Evolutionary conservation across 2,113 vertebrate species (phyloP).

Genomic region (Dascyllus trimaculatus): DNA sequence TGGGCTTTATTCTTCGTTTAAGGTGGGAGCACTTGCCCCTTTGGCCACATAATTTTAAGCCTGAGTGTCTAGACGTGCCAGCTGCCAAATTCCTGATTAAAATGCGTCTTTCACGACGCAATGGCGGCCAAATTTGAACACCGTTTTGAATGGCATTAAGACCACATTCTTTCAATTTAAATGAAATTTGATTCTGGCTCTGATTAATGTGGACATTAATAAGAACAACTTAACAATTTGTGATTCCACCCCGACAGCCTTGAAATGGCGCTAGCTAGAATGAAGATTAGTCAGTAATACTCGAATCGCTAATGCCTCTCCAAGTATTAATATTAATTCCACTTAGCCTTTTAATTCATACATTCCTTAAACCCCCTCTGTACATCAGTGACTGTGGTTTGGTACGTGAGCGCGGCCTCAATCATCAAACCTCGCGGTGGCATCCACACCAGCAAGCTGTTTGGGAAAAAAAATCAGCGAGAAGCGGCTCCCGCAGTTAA

Average conservation of each 20-base stretch:
- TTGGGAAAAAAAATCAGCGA: conserved; percentile 27
- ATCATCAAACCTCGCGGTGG: neutral
- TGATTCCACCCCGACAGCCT: conserved; percentile 30
- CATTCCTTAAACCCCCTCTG: conserved; percentile 7
- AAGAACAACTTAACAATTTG: conserved; percentile 51
- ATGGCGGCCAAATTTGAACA: neutral
- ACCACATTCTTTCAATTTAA: conserved; percentile 30
- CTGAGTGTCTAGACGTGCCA: conserved; percentile 14
- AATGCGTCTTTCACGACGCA: conserved; percentile 26
- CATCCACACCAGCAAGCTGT: conserved; percentile 39
- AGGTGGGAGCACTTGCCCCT: neutral
- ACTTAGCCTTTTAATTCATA: conserved; percentile 52
- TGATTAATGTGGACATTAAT: conserved; percentile 55
- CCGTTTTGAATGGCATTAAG: neutral
- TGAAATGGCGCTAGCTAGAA: conserved; percentile 32
- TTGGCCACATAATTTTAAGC: conserved; percentile 29
- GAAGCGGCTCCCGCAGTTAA: conserved; percentile 60
- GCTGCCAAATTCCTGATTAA: conserved; percentile 58
- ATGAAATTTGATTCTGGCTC: conserved; percentile 22
- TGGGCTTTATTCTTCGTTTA: neutral
- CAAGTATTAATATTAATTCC: conserved; percentile 56
- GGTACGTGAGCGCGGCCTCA: conserved; percentile 1
- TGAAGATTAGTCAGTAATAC: conserved; percentile 51
- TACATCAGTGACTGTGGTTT: conserved; percentile 16
- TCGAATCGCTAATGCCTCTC: conserved; percentile 23